These are phyloP conservation scores for Lycodopsis pacificus DNA, from an alignment of 2,797 vertebrate genomes.

Conservation along the genomic window DNA sequence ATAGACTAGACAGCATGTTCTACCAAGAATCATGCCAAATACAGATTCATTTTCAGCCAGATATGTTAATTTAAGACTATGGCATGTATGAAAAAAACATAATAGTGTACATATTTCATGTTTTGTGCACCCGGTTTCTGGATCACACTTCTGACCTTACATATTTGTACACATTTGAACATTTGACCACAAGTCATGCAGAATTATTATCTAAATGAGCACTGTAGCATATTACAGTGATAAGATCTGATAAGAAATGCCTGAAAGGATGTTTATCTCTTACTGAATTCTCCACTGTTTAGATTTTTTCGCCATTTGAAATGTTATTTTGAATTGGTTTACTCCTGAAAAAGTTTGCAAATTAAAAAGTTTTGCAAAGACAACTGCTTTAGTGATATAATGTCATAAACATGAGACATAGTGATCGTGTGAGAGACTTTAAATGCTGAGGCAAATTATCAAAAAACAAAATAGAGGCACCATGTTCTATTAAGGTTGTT, in stretches of 20 bases:
- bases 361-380: neutral
- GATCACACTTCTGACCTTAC: slow-evolving; percentile 2
- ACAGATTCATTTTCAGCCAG: neutral
- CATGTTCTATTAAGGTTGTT: neutral
- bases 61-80: neutral
- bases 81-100: neutral
- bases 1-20: neutral
- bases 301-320: neutral
- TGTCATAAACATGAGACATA: neutral
- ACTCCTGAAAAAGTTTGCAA: neutral
- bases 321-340: neutral
- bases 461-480: neutral
- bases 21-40: neutral
- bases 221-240: neutral
- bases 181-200: neutral
- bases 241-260: neutral
- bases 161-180: neutral
- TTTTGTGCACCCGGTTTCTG: neutral
- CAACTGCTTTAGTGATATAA: neutral
- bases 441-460: neutral
- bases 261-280: neutral
- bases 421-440: neutral
- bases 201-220: neutral
- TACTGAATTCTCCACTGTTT: neutral
- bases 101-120: neutral